These are phyloP conservation scores for Toxotes chatareus DNA, from an alignment of 2,113 vertebrate species.

Conservation along the genomic window DNA sequence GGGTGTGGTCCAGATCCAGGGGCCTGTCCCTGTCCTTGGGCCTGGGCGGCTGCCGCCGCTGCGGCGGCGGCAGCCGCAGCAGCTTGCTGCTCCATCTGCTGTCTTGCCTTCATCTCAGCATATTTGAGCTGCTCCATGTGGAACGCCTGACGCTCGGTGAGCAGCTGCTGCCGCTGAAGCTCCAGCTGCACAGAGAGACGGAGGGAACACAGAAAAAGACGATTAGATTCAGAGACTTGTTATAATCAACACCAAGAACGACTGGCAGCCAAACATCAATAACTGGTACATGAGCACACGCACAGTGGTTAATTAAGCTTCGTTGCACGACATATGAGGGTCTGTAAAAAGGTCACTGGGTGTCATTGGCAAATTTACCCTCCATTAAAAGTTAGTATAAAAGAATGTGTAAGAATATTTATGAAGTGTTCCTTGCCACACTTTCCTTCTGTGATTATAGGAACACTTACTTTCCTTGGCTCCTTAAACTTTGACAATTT, in stretches of 20 bases:
- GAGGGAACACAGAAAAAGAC: not conserved
- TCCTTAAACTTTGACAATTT: not conserved
- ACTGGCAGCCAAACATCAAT: not conserved
- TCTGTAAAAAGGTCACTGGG: too few relatives aligned
- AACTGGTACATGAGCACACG: too few relatives aligned
- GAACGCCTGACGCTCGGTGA: conserved; percentile 96
- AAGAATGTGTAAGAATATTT: too few relatives aligned
- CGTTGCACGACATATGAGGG: too few relatives aligned
- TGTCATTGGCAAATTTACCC: too few relatives aligned
- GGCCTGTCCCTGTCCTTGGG: conserved; percentile 64
- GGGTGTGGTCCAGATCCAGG: conserved; percentile 73
- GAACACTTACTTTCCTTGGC: not conserved
- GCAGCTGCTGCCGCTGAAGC: conserved; percentile 96
- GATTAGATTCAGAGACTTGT: not conserved
- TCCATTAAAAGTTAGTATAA: too few relatives aligned
- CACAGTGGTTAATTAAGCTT: too few relatives aligned
- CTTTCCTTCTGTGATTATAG: not conserved
- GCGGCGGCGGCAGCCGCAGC: conserved; percentile 81
- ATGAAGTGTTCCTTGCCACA: too few relatives aligned
- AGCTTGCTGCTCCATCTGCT: conserved; percentile 96
- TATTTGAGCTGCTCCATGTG: conserved; percentile 99
- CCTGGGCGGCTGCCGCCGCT: conserved; percentile 45
- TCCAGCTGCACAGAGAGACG: conserved; percentile 85
- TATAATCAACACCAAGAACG: not conserved
- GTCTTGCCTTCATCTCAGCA: conserved; percentile 93